Percentiles rank a stretch among this genome's conserved stretches.
These are phyloP conservation scores for Silurus lanzhouensis DNA, from an alignment of 2,797 vertebrate species.

Conservation along the genomic window DNA sequence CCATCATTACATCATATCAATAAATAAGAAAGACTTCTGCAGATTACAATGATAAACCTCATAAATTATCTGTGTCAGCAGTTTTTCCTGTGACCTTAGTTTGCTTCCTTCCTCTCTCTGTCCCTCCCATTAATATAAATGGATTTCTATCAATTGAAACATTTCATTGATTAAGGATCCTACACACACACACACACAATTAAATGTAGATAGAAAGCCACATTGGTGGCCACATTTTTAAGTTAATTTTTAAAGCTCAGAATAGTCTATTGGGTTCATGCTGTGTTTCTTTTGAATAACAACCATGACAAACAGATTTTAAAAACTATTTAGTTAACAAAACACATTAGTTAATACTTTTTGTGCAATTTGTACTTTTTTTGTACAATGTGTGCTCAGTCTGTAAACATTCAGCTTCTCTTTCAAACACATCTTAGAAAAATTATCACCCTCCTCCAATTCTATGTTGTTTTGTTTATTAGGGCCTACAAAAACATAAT, in stretches of 20 bases:
- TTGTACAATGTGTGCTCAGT: no score
- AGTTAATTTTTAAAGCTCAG: background rate
- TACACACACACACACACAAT: background rate
- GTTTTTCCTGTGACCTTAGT: slow-evolving; percentile 3
- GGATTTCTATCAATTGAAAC: background rate
- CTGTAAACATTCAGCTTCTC: no score
- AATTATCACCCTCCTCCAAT: no score
- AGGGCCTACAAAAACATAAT: no score
- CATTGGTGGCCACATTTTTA: background rate
- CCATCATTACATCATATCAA: background rate
- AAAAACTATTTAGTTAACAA: no score
- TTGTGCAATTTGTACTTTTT: no score
- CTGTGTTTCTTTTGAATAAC: background rate
- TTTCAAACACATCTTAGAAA: no score
- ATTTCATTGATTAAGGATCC: background rate
- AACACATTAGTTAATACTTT: no score
- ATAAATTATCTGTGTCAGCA: slow-evolving; percentile 3
- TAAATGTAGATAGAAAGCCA: background rate
- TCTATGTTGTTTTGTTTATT: no score
- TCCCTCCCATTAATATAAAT: slow-evolving; percentile 10
- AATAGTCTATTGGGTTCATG: background rate
- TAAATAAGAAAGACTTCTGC: background rate
- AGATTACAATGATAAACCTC: background rate
- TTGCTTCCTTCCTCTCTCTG: background rate
- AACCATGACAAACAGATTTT: background rate